These are phyloP conservation scores for Heliothis virescens DNA, from an alignment of 1,140 invertebrate species.

Conservation along the genomic window DNA sequence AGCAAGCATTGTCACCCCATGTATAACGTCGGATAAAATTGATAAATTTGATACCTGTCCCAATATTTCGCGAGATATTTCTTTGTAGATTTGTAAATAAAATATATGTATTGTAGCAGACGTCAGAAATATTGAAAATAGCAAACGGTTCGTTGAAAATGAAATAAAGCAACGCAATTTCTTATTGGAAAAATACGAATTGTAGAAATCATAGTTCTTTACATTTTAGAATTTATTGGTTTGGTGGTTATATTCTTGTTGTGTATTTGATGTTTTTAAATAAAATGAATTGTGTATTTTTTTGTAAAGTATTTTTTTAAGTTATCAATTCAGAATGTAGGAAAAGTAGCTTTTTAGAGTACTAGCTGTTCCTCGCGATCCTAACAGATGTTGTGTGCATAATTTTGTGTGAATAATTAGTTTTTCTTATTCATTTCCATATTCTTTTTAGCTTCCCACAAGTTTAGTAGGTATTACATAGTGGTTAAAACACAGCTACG, in stretches of 20 bases:
- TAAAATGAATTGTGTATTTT: no score
- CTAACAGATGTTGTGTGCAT: no score
- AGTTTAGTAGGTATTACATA: no score
- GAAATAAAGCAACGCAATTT: background rate
- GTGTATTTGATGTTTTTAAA: no score
- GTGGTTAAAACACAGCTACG: no score
- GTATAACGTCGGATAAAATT: background rate
- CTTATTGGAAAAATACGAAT: background rate
- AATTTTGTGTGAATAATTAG: no score
- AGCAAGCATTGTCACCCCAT: background rate
- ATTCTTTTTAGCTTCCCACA: no score
- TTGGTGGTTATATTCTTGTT: background rate
- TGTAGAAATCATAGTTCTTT: background rate
- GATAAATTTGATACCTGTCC: slow-evolving; percentile 20
- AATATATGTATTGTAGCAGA: slow-evolving; percentile 9
- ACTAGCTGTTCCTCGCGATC: no score
- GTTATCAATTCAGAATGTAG: no score
- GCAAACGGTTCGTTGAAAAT: background rate
- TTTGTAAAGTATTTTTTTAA: no score
- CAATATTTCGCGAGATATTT: slow-evolving; percentile 1
- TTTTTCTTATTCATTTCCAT: no score
- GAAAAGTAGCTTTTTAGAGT: no score
- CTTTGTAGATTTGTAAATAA: slow-evolving; percentile 30
- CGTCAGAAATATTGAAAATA: slow-evolving; percentile 2
- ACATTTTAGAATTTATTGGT: background rate